A percentile compares a stretch with the other conserved stretches of the same genome.
Conservation (phyloP, 1,140 invertebrate genomes). For the Bombus waltoni region DNA sequence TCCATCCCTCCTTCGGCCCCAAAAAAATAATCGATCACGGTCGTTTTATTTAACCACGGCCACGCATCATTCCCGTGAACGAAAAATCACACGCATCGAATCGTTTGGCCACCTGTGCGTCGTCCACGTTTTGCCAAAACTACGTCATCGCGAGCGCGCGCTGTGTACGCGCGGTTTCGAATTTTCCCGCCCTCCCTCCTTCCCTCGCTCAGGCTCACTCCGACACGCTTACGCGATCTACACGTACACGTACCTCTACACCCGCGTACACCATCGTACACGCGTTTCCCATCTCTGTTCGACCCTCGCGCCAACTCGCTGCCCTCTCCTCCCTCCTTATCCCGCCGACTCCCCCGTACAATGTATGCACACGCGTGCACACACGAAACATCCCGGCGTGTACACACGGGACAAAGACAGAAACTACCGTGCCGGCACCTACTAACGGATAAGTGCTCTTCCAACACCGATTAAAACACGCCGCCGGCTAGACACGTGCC, state of each 20-base stretch:
- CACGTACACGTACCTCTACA: not conserved
- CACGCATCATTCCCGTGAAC: not conserved
- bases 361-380: conserved; percentile 12
- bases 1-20: too few species aligned
- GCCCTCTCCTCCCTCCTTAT: not conserved
- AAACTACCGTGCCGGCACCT: conserved; percentile 33
- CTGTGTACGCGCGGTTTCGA: conserved; percentile 60
- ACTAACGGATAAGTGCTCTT: conserved; percentile 57
- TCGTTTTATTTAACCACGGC: not conserved
- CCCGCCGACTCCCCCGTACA: not conserved
- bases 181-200: conserved; percentile 69
- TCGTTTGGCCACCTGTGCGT: conserved; percentile 57
- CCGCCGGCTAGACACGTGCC: conserved; percentile 74
- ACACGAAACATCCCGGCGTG: conserved; percentile 1
- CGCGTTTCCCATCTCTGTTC: not conserved
- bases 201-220: conserved; percentile 17
- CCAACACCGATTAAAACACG: conserved; percentile 67
- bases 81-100: conserved; percentile 6
- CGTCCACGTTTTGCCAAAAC: conserved; percentile 59
- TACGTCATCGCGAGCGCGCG: conserved; percentile 51
- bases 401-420: conserved; percentile 1
- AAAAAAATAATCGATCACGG: not conserved
- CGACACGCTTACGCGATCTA: not conserved
- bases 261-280: not conserved
- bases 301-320: not conserved